Evolutionary conservation across 2,797 vertebrate species (phyloP).

Genomic region (Chaetodon trifasciatus): DNA sequence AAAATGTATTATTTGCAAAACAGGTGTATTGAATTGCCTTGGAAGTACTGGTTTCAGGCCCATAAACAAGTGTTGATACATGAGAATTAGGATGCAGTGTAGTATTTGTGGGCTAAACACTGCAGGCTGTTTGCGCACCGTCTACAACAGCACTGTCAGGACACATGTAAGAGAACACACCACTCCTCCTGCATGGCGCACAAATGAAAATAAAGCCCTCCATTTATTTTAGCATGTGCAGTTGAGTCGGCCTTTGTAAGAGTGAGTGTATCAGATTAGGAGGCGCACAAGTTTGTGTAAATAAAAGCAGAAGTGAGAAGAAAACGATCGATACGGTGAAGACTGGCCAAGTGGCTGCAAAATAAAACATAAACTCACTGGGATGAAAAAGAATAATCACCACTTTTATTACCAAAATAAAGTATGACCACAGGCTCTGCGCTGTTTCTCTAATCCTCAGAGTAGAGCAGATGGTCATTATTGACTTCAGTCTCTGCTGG

Average conservation of each 20-base stretch:
- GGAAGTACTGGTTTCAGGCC: constrained; percentile 35
- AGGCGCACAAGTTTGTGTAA: constrained; percentile 12
- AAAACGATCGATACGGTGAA: constrained; percentile 21
- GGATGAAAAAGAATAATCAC: constrained; percentile 3
- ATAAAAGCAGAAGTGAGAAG: constrained; percentile 11
- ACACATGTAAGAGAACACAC: constrained; percentile 16
- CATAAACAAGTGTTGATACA: constrained; percentile 51
- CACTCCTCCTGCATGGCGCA: not conserved
- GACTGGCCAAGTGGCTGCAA: constrained; percentile 24
- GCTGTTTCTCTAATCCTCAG: constrained; percentile 33
- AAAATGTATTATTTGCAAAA: constrained; percentile 55
- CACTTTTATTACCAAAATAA: constrained; percentile 34
- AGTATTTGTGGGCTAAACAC: constrained; percentile 33
- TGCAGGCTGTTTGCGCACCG: constrained; percentile 26
- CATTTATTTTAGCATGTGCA: constrained; percentile 17
- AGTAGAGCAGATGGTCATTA: constrained; percentile 54
- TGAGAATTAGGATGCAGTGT: constrained; percentile 38
- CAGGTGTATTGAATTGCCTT: constrained; percentile 40
- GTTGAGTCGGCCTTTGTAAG: not conserved
- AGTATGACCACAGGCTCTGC: constrained; percentile 18
- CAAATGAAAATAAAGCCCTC: constrained; percentile 33
- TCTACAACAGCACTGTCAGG: constrained; percentile 4
- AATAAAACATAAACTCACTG: constrained; percentile 24
- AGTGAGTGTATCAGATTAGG: constrained; percentile 7
- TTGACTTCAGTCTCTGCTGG: constrained; percentile 52